Conservation (phyloP, 1,140 invertebrate genomes). For the Gryllus bimaculatus region DNA sequence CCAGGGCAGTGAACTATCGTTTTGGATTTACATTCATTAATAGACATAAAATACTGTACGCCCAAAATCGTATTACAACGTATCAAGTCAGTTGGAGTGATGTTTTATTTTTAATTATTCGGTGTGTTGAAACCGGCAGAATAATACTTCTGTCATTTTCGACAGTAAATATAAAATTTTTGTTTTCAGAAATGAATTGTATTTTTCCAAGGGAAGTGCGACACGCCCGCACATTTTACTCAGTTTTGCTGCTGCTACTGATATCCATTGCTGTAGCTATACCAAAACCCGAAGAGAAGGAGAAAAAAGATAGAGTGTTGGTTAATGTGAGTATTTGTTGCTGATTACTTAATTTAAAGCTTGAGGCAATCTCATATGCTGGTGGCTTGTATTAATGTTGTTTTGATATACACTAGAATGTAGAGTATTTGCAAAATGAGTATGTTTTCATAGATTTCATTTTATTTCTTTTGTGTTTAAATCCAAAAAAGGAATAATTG, state of each 20-base stretch:
- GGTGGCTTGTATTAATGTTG: not conserved
- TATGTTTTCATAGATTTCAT: not conserved
- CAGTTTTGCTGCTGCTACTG: slow-evolving; percentile 14
- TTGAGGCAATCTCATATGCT: not conserved
- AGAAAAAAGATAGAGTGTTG: slow-evolving; percentile 23
- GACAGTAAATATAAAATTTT: not conserved
- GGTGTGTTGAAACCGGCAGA: too few relatives aligned
- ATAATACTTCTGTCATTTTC: too few relatives aligned
- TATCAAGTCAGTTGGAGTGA: too few relatives aligned
- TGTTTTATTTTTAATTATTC: too few relatives aligned
- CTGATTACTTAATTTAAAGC: not conserved
- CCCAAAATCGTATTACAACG: too few relatives aligned
- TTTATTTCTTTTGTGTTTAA: not conserved
- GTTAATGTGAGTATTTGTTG: slow-evolving; percentile 21
- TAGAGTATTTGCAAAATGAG: not conserved
- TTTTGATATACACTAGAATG: not conserved
- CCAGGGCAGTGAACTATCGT: not conserved
- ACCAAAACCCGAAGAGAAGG: slow-evolving; percentile 23
- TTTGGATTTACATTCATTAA: not conserved
- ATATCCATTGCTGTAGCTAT: slow-evolving; percentile 20
- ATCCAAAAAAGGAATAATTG: too few relatives aligned
- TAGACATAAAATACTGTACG: too few relatives aligned
- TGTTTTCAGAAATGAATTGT: slow-evolving; percentile 8
- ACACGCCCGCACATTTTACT: not conserved
- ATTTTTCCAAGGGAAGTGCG: not conserved